Evolutionary conservation across 2,797 vertebrate genomes (phyloP), one percentile per base, ranked within the genome.

Genomic region (Neoniphon sammara): DNA sequence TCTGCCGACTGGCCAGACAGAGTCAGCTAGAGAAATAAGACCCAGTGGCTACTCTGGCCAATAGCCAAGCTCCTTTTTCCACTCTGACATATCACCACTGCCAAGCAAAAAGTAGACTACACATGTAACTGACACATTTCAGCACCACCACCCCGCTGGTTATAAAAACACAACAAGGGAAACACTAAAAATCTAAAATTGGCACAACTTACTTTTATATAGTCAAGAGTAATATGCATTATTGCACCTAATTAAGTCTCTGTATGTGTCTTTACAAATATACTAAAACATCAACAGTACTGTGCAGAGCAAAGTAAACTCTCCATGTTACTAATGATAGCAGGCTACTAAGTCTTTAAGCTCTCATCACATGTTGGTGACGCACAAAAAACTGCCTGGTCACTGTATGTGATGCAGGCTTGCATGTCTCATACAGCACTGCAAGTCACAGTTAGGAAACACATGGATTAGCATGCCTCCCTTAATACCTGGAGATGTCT

Each of bases 261-360:
- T 44, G 42, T 5, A 4, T 15, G 14, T 15, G 42, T 42, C 10
- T 42, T 42, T 42, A 14, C 10, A 12, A 1, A 47, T 47, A 17
- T 17, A 34, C n/a, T 62, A 15, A 57, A 55, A 53, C n/a, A 34
- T 25, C 17, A 61, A 0, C 27, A 57, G 25, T 2, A 46, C 30
- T 34, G 66, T 67, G 53, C 23, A 60, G 0, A 59, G 56, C 61
- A 60, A 65, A 47, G 6, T 58, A 30, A 27, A 46, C 27, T 27
- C 15, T 1, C 63, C 2, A 9, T 68, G 60, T 66, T 46, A 34
- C 80, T 61, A 73, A 81, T 39, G 49, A 74, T 52, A 76, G 70
- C 14, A 34, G 31, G 31, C 31, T 34, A 30, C 58, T 23, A 73
- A 80, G 39, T 78, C 80, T 69, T 66, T 73, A 62, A 75, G 66